A percentile compares a stretch with the other conserved stretches of the same genome.
Conservation (phyloP, 2,797 vertebrate genomes). For the Vultur gryphus region DNA sequence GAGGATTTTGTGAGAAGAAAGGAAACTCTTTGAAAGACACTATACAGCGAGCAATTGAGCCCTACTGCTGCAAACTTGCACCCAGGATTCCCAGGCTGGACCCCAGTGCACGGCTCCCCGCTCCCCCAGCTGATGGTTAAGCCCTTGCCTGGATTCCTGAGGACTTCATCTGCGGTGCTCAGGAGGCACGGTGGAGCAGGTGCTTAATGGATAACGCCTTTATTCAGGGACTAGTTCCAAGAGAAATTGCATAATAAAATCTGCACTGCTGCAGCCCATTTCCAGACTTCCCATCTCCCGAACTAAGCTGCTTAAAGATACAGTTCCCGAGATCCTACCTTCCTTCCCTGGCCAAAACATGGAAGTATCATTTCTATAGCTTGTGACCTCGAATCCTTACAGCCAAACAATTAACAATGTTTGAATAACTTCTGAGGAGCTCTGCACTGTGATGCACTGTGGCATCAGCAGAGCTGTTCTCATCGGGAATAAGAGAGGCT, state of each 20-base stretch:
- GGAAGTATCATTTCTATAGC: constrained; percentile 12
- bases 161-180: not conserved
- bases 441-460: not conserved
- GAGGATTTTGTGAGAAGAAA: not conserved
- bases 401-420: not conserved
- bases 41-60: not conserved
- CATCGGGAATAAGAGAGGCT: not conserved
- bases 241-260: constrained; percentile 45
- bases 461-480: not conserved
- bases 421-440: not conserved
- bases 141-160: not conserved
- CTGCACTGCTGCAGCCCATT: constrained; percentile 40
- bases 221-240: constrained; percentile 16
- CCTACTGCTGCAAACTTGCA: not conserved
- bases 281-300: constrained; percentile 42
- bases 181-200: not conserved
- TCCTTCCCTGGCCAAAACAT: not conserved
- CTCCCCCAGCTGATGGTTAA: not conserved
- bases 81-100: not conserved
- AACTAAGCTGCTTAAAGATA: constrained; percentile 44
- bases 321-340: not conserved
- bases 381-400: not conserved
- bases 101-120: fast-evolving
- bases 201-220: constrained; percentile 30
- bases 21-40: not conserved